Percentiles rank a stretch among this genome's conserved stretches.
These are phyloP conservation scores for Furcifer pardalis DNA, from an alignment of 2,797 vertebrate genomes.

Conservation along the genomic window DNA sequence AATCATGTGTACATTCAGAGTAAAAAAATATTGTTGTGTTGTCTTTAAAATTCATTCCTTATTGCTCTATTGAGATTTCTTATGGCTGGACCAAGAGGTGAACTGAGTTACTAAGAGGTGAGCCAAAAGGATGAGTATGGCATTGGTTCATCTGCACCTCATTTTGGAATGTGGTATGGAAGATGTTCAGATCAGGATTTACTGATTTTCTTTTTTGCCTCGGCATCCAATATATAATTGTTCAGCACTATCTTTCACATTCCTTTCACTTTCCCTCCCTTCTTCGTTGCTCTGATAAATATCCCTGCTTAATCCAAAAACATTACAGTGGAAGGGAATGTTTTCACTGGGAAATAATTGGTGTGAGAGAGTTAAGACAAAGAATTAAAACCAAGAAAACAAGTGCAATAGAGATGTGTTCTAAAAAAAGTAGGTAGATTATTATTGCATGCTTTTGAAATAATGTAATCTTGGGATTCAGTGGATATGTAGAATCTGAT, in stretches of 20 bases:
- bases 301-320: neutral
- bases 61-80: neutral
- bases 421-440: neutral
- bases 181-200: neutral
- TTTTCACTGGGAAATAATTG: neutral
- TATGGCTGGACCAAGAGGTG: neutral
- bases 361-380: neutral
- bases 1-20: neutral
- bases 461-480: neutral
- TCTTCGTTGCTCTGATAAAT: neutral
- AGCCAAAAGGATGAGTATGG: neutral
- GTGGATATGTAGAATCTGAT: neutral
- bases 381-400: too few species aligned
- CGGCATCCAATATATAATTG: neutral
- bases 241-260: neutral
- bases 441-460: neutral
- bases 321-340: neutral
- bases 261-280: neutral
- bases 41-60: neutral
- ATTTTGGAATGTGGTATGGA: neutral
- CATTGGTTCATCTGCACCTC: neutral
- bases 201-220: neutral
- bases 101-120: neutral
- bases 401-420: neutral
- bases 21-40: neutral